phyloP scores from a whole-genome alignment of 2,888 invertebrate species.

The Heteromurus nitidus region DNA sequence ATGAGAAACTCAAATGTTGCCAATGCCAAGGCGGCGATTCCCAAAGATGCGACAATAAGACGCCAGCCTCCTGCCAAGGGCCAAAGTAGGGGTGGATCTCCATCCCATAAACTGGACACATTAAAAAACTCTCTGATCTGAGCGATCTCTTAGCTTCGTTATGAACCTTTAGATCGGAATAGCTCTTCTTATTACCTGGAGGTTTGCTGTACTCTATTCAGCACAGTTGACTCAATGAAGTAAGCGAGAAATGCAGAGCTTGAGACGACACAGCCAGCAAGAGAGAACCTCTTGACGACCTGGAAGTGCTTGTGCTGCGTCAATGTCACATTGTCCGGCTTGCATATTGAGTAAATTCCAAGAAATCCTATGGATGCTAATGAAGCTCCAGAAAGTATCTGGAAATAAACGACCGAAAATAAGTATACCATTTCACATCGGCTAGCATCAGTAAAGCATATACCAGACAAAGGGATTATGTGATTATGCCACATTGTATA shows the following conservation, averaged over 20 bases:
- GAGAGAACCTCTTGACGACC: constrained; percentile 71
- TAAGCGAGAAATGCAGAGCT: constrained; percentile 69
- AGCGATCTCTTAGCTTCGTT: too few relatives aligned
- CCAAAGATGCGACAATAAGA: constrained; percentile 70
- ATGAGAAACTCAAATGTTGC: constrained; percentile 73
- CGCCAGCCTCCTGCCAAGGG: constrained; percentile 73
- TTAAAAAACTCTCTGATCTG: too few relatives aligned
- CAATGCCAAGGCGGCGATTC: constrained; percentile 70
- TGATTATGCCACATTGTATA: background rate
- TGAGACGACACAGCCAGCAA: constrained; percentile 71
- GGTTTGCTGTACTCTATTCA: constrained; percentile 72
- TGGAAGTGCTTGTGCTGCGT: constrained; percentile 72
- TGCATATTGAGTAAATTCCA: constrained; percentile 71
- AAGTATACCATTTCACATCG: constrained; percentile 1
- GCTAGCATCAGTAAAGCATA: too few relatives aligned
- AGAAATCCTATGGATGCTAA: constrained; percentile 71
- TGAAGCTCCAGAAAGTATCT: constrained; percentile 72
- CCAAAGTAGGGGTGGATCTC: constrained; percentile 72
- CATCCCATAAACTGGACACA: constrained; percentile 69
- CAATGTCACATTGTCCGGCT: constrained; percentile 71
- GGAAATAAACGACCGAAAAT: constrained; percentile 29
- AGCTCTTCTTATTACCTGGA: constrained; percentile 67
- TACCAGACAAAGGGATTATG: background rate
- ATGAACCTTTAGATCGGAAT: too few relatives aligned
- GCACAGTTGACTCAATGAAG: constrained; percentile 72